Base-by-base conservation (phyloP, 2,888 invertebrate species). In the Allophyes oxyacanthae region DNA sequence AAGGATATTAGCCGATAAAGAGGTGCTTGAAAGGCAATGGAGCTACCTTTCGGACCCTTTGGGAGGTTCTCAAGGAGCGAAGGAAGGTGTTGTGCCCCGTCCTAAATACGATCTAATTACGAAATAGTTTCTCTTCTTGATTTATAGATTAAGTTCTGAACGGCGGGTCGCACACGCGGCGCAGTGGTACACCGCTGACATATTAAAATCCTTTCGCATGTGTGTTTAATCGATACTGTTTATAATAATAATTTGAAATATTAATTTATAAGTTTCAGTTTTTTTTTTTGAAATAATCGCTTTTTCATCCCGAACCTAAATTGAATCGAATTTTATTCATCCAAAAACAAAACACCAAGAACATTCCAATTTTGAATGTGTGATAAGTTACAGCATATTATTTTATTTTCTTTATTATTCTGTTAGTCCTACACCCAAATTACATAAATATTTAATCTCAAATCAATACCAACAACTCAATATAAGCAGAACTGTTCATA, bases 41-140 rank as follows among this genome's bases (percentile, higher is more conserved):
- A 86, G 84, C 89, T 91, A 92, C 91, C 90, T 91, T 54, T 87
- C 84, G 88, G 89, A 87, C 90, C 92, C 91, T 91, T 87, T 83
- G 88, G 90, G 87, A 88, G 86, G 86, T 85, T 87, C 89, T 91
- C 89, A 91, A 91, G 91, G 84, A 90, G 88, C 83, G 75, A 70
- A 75, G 83, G 82, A 90, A 91, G 93, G 92, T 93, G 92, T 92
- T 90, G 89, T 90, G 87, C 90, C 87, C 89, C 86, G 81, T 84
- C 87, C 92, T 94, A 93, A 94, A 94, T 91, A 88, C 93, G 92
- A 94, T 94, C 94, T 94, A 94, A 94, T 94, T 94, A 93, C 94
- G 88, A 90, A 94, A 94, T 94, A 94, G 94, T 94, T 94, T 92
- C 89, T 89, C 93, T 94, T 91, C 92, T 94, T 94, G 94, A 94